These are phyloP conservation scores for Heterochromis multidens DNA, from an alignment of 2,113 vertebrate genomes.

Conservation along the genomic window DNA sequence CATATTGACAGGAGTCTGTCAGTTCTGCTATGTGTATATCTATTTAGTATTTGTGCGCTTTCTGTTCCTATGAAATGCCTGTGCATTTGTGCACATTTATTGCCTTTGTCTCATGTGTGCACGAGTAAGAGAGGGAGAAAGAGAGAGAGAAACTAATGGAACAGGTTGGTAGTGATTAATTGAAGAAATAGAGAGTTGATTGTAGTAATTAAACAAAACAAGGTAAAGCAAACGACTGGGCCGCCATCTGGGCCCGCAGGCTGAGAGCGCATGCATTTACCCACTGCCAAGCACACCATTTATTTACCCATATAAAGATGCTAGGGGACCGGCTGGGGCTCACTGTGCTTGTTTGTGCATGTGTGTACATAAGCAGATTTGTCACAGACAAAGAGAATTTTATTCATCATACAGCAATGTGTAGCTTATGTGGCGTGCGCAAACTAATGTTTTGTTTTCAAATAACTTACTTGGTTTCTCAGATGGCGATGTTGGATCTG, in stretches of 20 bases:
- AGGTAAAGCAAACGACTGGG: constrained; percentile 98
- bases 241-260: constrained; percentile 94
- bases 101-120: neutral
- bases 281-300: constrained; percentile 88
- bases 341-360: constrained; percentile 23
- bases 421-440: neutral
- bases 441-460: constrained; percentile 40
- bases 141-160: constrained; percentile 83
- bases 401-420: constrained; percentile 11
- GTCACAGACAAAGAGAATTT: constrained; percentile 1
- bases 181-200: constrained; percentile 99
- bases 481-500: neutral
- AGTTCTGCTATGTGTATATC: constrained; percentile 47
- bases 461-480: neutral
- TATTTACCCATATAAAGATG: constrained; percentile 89
- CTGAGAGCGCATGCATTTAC: constrained; percentile 89
- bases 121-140: neutral
- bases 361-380: constrained; percentile 2
- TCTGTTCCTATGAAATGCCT: constrained; percentile 3
- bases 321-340: constrained; percentile 67
- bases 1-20: constrained; percentile 81
- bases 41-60: neutral
- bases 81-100: neutral
- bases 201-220: constrained; percentile 99
- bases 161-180: constrained; percentile 99